Evolutionary conservation across 2,797 vertebrate genomes (phyloP), one percentile per base, ranked within the genome.

Genomic region (Melanogrammus aeglefinus): DNA sequence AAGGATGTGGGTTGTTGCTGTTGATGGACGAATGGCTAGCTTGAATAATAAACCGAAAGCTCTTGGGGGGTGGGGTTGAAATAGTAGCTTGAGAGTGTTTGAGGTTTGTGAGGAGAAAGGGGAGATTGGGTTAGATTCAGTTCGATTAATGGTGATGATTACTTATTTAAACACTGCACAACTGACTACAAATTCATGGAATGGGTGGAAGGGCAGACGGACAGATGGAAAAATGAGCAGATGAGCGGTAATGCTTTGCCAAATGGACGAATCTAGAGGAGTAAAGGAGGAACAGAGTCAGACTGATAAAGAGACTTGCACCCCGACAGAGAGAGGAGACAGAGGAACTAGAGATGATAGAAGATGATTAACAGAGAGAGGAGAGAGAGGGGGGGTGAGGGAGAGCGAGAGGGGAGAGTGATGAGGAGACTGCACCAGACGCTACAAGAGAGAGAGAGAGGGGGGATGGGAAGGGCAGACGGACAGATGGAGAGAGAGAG

Each of bases 231-330:
- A 39, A 33, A 70, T 41, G 29, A 78, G 63, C 74, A 39, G 57
- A 70, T 41, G 29, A 78, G 63, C 74, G 63, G 51, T 44, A 76
- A 78, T 72, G 35, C 27, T 18, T 72, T 14, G 71, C 31, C 31
- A 18, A 63, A 63, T n/a, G 7, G 57, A 63, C 4, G 6, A 63
- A 63, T 63, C 57, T 51, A 51, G 47, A 12, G 47, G 47, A 51
- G 47, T 51, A 51, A 51, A 6, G 16, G 47, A 51, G 16, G 14
- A 57, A 57, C 47, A n/a, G 21, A n/a, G 24, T 63, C 21, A 63
- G 21, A 63, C 57, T n/a, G n/a, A 63, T 63, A 24, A 6, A 57
- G 57, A 47, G 13, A 47, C 16, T 16, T 47, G 16, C 18, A 51
- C 12, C 4, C 2, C 41, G 3, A 44, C 14, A 51, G 47, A 51